A percentile compares a stretch with the other conserved stretches of the same genome.
Conservation (phyloP, 2,113 vertebrate species). For the Ifrita kowaldi region DNA sequence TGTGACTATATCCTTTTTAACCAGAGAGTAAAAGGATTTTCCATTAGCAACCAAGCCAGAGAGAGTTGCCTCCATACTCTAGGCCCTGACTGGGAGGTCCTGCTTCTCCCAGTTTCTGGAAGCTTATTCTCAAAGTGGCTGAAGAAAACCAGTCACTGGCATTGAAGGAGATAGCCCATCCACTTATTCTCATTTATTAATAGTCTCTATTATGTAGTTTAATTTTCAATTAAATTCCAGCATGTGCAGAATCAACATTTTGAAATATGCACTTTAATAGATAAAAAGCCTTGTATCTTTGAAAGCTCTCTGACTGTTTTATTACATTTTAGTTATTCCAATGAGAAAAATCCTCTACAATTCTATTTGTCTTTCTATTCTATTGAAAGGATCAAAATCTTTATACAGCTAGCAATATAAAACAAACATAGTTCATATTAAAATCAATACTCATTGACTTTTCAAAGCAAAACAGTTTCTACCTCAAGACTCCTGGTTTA, state of each 20-base stretch:
- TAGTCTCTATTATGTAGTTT: neutral
- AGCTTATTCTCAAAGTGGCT: neutral
- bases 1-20: neutral
- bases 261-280: neutral
- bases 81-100: neutral
- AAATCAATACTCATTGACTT: slow-evolving; percentile 56
- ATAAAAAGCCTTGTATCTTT: neutral
- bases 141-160: neutral
- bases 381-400: slow-evolving; percentile 12
- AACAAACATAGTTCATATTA: slow-evolving; percentile 1
- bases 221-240: neutral
- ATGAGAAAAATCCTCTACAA: neutral
- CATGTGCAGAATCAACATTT: neutral
- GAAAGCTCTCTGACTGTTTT: neutral
- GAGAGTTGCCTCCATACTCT: neutral
- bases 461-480: slow-evolving; percentile 19
- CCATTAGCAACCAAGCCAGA: neutral
- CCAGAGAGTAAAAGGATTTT: neutral
- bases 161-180: neutral
- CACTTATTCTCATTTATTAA: neutral
- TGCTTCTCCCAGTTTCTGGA: neutral
- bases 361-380: neutral
- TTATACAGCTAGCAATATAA: neutral
- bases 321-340: neutral
- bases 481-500: neutral